Base-by-base conservation (phyloP, 2,797 vertebrate genomes). In the Enteromius anoplus region DNA sequence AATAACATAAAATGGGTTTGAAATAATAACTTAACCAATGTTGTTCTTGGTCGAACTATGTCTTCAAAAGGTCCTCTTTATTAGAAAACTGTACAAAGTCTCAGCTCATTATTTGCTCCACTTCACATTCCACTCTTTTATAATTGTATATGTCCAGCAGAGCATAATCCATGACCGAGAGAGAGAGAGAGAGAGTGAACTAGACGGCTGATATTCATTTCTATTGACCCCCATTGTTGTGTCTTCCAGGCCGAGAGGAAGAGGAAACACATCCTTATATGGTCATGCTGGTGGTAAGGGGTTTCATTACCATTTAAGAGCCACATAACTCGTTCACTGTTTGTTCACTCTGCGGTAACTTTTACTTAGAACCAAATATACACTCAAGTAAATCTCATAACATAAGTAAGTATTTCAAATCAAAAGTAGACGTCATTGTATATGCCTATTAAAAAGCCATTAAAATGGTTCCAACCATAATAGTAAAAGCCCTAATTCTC, bases 91-190 rank as follows among this genome's bases (percentile, higher is more conserved):
- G 19, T 15, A 23, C 17, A 12, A 29, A 64, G 37, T 23, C 23
- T 68, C 11, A 75, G 72, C 75, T 78, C 49, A 47, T 64, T 60
- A 77, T 60, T 76, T 42, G 45, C 75, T 62, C n/a, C 9, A 21
- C 58, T 76, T 29, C 37, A 70, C 51, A 66, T 83, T 78, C 75
- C 53, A 45, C 10, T 47, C 4, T 21, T 49, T 29, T 32, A 21
- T 34, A 26, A 58, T 83, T 76, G 72, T 77, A 21, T 60, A 42
- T 76, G 66, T 60, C n/a, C 66, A 83, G 42, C 53, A 70, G 66
- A 47, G 66, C 47, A 34, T 79, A 47, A 53, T n/a, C 77, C 62
- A 37, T 68, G 32, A 40, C 32, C 53, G n/a, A n/a, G n/a, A n/a
- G n/a, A n/a, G n/a, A n/a, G 3, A 9, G 37, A 64, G 37, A 42